Evolutionary conservation across 2,797 vertebrate genomes (phyloP), one percentile per base, ranked within the genome.

Genomic region (Champsocephalus esox): DNA sequence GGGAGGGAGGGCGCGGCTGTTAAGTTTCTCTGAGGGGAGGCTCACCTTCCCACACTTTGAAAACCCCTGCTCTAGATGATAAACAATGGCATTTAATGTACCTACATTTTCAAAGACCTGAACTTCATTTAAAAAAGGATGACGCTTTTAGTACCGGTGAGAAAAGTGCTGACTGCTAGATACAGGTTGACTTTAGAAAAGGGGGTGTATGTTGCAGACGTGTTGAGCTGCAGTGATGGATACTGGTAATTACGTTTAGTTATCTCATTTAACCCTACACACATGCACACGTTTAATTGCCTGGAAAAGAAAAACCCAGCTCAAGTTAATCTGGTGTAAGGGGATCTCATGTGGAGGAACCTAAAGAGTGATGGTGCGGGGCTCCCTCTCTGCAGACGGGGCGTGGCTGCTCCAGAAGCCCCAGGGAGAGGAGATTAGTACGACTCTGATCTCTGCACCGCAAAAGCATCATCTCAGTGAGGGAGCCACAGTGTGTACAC

Each of bases 181-280:
- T 28, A 9, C 34, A 38, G 8, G 34, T 38, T 38, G 6, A 38
- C 34, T 38, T 28, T 9, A 38, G 10, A 19, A 56, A 16, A 34
- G 56, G 24, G 28, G 38, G 54, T 28, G 65, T 61, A 59, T 51
- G 63, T 28, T 61, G 64, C 57, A 74, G 46, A 51, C 32, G 3
- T 72, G 57, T 78, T 70, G 59, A 10, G 75, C 74, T 70, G 38
- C 66, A 34, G 70, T 87, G 87, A 90, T 87, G 75, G 81, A 91
- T 88, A 84, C 74, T 70, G 61, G 86, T 92, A 92, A 93, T 92
- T 87, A 89, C 87, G 64, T 87, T 65, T 72, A 59, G 77, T 82
- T 81, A 82, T 87, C 89, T 87, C 78, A 71, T 88, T 88, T 88
- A 86, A 87, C 88, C 84, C 77, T 66, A 12, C 67, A 81, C 75